Evolutionary conservation across 2,797 vertebrate genomes (phyloP), one percentile per base, ranked within the genome.

Genomic region (Sebastes diaconus): DNA sequence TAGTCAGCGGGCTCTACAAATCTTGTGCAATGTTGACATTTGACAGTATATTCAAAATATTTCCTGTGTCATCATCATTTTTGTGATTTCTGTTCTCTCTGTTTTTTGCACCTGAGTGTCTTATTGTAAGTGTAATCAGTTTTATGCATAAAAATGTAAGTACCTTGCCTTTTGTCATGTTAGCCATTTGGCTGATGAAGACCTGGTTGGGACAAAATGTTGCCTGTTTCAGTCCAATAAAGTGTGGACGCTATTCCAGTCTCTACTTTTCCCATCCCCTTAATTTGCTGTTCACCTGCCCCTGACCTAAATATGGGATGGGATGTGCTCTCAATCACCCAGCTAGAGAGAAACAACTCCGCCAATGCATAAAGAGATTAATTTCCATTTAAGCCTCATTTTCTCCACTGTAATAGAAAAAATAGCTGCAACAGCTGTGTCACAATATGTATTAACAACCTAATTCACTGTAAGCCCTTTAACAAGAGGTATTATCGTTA

Each of bases 381-480:
- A 86, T 77, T 77, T 83, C 87, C 63, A 83, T 68, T 58, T 64
- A 71, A 87, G 60, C 78, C 76, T 82, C 4, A 25, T 82, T 86
- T 83, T 82, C 60, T 77, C 67, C 54, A 39, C 63, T 60, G 36
- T 76, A 73, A 81, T 57, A 65, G 66, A 75, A 61, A 58, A 81
- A 79, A 85, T 57, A 75, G 65, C 75, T 61, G 68, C 73, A 87
- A 78, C 91, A 93, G 86, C 84, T 93, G 91, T 88, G 88, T 61
- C 75, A 81, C 87, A 90, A 83, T 85, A 87, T 92, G 89, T 80
- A 83, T 78, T 90, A 87, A 84, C 86, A 91, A 83, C 90, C 90
- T 91, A 88, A 90, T 90, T 92, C 88, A 84, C 79, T 54, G 59
- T 91, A 90, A 92, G 80, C 84, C 82, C 68, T 73, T 81, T 80